These are phyloP conservation scores for Bradypodion pumilum DNA, from an alignment of 2,797 vertebrate genomes.

Conservation along the genomic window DNA sequence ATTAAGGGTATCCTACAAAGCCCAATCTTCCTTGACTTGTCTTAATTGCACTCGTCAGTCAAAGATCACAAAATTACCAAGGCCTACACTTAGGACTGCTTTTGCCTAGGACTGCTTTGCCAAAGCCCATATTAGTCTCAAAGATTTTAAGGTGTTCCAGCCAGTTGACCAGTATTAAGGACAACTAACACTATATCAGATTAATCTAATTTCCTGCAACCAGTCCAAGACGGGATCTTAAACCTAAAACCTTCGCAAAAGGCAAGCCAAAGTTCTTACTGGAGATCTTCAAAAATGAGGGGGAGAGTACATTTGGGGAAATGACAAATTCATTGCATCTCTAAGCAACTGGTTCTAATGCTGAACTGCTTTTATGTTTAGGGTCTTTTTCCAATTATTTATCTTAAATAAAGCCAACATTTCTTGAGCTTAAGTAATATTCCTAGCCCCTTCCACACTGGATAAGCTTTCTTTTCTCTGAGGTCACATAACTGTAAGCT, in stretches of 20 bases:
- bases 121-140: constrained; percentile 47
- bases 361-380: background rate
- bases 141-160: constrained; percentile 42
- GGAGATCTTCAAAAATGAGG: background rate
- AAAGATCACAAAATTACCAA: constrained; percentile 17
- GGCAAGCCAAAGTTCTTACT: background rate
- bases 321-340: background rate
- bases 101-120: constrained; percentile 23
- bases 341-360: background rate
- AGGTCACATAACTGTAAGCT: background rate
- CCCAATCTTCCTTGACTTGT: constrained; percentile 45
- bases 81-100: no score
- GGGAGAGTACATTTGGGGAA: background rate
- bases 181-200: background rate
- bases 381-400: background rate
- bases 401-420: background rate
- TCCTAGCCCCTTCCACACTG: background rate
- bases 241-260: background rate
- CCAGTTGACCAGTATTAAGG: background rate
- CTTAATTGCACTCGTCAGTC: constrained; percentile 40
- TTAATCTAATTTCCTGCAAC: background rate
- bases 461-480: background rate
- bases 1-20: constrained; percentile 55
- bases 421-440: background rate
- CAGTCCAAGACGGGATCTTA: background rate